These are phyloP conservation scores for Lanistes nyassanus DNA, from an alignment of 1,140 invertebrate genomes.

Conservation along the genomic window DNA sequence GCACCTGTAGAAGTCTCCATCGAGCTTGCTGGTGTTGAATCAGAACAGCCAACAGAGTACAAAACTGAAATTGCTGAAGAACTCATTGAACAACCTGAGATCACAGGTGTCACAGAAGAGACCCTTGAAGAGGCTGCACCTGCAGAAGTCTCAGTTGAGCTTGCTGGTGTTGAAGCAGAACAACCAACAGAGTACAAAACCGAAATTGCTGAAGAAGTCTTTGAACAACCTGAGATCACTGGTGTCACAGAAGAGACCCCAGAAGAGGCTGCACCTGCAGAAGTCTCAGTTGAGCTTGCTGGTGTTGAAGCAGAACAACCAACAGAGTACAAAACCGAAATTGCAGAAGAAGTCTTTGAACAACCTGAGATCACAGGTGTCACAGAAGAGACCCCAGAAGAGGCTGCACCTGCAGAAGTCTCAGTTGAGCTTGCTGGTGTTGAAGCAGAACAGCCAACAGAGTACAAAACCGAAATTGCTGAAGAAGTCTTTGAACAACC, in stretches of 20 bases:
- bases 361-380: constrained; percentile 31
- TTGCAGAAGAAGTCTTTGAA: constrained; percentile 33
- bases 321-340: constrained; percentile 37
- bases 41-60: constrained; percentile 21
- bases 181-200: constrained; percentile 33
- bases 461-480: constrained; percentile 35
- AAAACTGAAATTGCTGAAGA: constrained; percentile 28
- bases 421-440: constrained; percentile 29
- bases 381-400: constrained; percentile 30
- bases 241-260: constrained; percentile 29
- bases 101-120: constrained; percentile 36
- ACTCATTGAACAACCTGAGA: constrained; percentile 20
- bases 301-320: constrained; percentile 30
- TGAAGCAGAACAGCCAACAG: constrained; percentile 30
- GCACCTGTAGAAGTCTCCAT: constrained; percentile 23
- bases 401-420: constrained; percentile 31
- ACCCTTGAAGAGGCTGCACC: constrained; percentile 22
- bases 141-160: constrained; percentile 40
- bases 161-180: constrained; percentile 33
- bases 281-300: constrained; percentile 28
- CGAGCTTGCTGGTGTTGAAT: constrained; percentile 12
- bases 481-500: constrained; percentile 29
- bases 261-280: constrained; percentile 32
- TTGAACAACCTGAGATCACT: constrained; percentile 27
- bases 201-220: constrained; percentile 30